A percentile compares a stretch with the other conserved stretches of the same genome.
Conservation (phyloP, 1,140 invertebrate genomes). For the Cardiocondyla obscurior region DNA sequence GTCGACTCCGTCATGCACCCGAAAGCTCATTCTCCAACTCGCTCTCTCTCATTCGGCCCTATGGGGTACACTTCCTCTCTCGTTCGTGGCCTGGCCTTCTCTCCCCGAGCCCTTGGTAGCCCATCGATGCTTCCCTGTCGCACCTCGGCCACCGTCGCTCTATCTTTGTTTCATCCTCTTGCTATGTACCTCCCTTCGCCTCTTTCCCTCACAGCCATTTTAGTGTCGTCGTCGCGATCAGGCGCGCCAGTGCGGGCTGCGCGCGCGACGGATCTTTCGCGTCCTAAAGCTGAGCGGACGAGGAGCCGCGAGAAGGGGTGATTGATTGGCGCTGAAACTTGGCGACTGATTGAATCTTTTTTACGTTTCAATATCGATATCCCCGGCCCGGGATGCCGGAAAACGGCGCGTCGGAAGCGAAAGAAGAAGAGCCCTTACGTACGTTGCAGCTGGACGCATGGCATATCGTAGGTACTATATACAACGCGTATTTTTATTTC, state of each 20-base stretch:
- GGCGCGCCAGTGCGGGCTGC: conserved; percentile 70
- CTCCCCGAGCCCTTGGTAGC: conserved; percentile 46
- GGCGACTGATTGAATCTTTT: conserved; percentile 84
- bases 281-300: conserved; percentile 62
- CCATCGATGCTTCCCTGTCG: conserved; percentile 56
- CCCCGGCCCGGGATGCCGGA: conserved; percentile 47
- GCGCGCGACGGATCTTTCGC: conserved; percentile 72
- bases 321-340: conserved; percentile 83
- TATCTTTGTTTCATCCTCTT: neutral
- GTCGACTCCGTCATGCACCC: conserved; percentile 79
- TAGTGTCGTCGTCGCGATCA: conserved; percentile 72
- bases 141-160: conserved; percentile 33
- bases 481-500: neutral
- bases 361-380: conserved; percentile 82
- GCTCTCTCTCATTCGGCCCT: conserved; percentile 25
- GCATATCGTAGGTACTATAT: neutral
- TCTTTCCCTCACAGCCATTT: conserved; percentile 66
- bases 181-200: neutral
- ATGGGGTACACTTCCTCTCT: conserved; percentile 70
- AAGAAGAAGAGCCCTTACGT: neutral
- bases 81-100: conserved; percentile 7
- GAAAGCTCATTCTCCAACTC: conserved; percentile 79
- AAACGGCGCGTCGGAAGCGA: neutral
- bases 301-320: conserved; percentile 60
- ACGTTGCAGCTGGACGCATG: no score